Base-by-base conservation (phyloP, 2,797 vertebrate species). In the Myoxocephalus aenaeus region DNA sequence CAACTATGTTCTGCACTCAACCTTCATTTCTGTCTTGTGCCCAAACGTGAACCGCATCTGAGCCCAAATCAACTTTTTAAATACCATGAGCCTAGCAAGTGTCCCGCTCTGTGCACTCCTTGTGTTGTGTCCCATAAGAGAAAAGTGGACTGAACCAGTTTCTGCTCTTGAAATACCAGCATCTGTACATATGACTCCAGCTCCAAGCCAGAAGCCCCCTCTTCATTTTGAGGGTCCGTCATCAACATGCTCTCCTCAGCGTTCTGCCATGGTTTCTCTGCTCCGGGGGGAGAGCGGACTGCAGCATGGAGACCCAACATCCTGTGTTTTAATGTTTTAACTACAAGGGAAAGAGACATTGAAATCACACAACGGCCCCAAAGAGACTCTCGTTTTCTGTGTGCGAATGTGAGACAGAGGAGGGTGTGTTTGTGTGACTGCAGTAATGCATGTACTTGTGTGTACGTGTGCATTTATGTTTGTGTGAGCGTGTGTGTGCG, bases 151-250 rank as follows among this genome's bases (percentile, higher is more conserved):
- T 79, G 66, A 86, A 90, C 69, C 86, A 82, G 83, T 91, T 82
- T 89, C 86, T 89, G 91, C 92, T 94, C 90, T 93, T 90, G 94
- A 95, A 96, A 96, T 96, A 97, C 96, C 96, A 97, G 97, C 97
- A 98, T 97, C 96, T 98, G 97, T 98, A 98, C 96, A 98, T 98
- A 98, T 92, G 92, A 96, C 95, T 97, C 96, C 87, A 88, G 89
- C 89, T 92, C 86, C 76, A 79, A 88, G 82, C 89, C 81, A 84
- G 80, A 89, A 80, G 75, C 74, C 76, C 75, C 86, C 74, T 74
- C 73, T 84, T 84, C 73, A 53, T 79, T 85, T 78, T 58, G 77
- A 86, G 83, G 83, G 87, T 85, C 84, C 75, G 22, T 83, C 88
- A 91, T 91, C 86, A 79, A 82, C 83, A 83, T 73, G 79, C 83